phyloP scores from a whole-genome alignment of 2,888 invertebrate species.

The Alviniconcha strummeri region DNA sequence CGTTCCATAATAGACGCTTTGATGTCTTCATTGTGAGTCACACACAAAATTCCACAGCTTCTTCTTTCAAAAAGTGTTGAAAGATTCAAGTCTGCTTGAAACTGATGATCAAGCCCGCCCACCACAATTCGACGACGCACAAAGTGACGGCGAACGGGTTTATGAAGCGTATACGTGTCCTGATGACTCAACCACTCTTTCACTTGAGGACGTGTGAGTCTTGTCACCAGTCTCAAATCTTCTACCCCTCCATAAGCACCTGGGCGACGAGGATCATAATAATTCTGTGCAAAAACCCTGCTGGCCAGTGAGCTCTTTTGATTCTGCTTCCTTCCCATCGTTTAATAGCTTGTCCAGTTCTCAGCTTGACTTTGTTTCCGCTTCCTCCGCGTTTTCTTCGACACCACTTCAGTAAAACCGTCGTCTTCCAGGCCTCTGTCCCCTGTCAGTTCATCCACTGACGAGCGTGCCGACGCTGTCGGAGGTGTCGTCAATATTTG shows the following conservation, averaged over 20 bases:
- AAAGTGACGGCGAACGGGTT: no score
- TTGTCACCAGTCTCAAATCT: neutral
- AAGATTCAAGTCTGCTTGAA: slow-evolving; percentile 22
- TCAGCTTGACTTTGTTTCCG: no score
- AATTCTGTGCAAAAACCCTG: no score
- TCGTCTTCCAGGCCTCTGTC: no score
- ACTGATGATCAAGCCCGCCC: slow-evolving; percentile 49
- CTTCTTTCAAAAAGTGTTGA: slow-evolving; percentile 30
- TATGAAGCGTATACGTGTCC: slow-evolving; percentile 47
- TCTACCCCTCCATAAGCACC: neutral
- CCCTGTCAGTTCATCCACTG: no score
- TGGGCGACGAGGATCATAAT: no score
- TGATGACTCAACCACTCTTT: slow-evolving; percentile 30
- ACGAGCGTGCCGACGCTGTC: no score
- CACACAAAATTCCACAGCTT: slow-evolving; percentile 48
- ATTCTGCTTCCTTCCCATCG: no score
- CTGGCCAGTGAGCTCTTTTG: no score
- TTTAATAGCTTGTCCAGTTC: no score
- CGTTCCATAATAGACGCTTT: slow-evolving; percentile 66
- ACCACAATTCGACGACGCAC: slow-evolving; percentile 41
- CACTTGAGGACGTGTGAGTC: neutral
- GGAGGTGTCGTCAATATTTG: neutral
- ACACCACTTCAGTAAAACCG: no score
- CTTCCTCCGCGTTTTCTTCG: no score
- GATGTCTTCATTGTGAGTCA: slow-evolving; percentile 50